A percentile compares a stretch with the other conserved stretches of the same genome.
These are phyloP conservation scores for Chymomyza fuscimana DNA, from an alignment of 2,888 invertebrate species.

Conservation along the genomic window DNA sequence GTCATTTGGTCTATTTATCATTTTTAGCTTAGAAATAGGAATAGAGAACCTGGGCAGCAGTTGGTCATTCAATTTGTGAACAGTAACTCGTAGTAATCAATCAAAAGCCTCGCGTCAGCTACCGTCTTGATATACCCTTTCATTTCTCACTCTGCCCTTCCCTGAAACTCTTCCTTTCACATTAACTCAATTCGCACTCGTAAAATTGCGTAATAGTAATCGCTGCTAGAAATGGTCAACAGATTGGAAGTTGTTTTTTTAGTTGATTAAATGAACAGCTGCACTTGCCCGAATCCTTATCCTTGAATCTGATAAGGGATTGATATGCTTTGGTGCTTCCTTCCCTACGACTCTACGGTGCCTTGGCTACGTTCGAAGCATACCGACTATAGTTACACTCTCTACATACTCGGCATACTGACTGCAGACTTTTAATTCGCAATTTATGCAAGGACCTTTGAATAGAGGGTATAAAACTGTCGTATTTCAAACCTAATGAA, in stretches of 20 bases:
- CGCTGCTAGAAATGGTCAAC: conserved; percentile 15
- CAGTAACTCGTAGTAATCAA: conserved; percentile 57
- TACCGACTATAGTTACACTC: too few relatives aligned
- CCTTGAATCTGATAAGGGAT: too few relatives aligned
- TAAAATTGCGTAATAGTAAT: conserved; percentile 58
- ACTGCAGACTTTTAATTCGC: too few relatives aligned
- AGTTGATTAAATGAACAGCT: conserved; percentile 5
- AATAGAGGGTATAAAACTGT: too few relatives aligned
- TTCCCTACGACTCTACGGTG: too few relatives aligned
- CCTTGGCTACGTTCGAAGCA: too few relatives aligned
- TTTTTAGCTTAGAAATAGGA: conserved; percentile 34
- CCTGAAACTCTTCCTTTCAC: not conserved
- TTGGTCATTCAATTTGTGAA: conserved; percentile 59
- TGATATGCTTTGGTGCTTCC: too few relatives aligned
- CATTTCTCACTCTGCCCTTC: conserved; percentile 1
- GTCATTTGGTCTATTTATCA: conserved; percentile 58
- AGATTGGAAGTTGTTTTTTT: conserved; percentile 2
- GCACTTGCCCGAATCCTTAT: not conserved
- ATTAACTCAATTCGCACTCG: conserved; percentile 33
- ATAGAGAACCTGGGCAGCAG: conserved; percentile 39
- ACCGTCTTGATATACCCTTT: not conserved
- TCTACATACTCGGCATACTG: too few relatives aligned
- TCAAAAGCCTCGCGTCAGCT: conserved; percentile 40
- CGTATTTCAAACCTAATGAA: not conserved
- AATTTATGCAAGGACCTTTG: too few relatives aligned